phyloP scores from a whole-genome alignment of 2,113 vertebrate genomes.

The Bombycilla garrulus region DNA sequence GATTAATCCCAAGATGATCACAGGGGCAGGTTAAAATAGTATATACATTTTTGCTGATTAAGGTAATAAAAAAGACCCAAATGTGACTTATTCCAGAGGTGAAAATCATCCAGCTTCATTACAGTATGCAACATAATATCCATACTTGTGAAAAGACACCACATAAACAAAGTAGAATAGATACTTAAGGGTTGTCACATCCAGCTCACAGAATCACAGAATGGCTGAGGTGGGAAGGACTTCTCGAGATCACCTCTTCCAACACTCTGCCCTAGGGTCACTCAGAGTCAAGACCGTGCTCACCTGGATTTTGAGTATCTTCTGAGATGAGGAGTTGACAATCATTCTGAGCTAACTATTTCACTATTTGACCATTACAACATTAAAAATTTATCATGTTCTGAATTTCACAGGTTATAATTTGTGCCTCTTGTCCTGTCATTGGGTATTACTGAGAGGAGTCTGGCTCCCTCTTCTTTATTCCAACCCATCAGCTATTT shows the following conservation, averaged over 20 bases:
- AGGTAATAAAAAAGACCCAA: slow-evolving; percentile 31
- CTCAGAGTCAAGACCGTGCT: background rate
- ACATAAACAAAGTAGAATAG: background rate
- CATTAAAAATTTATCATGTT: background rate
- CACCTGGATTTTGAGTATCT: background rate
- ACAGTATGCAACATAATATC: background rate
- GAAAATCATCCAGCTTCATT: slow-evolving; percentile 8
- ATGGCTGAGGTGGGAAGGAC: background rate
- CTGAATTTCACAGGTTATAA: background rate
- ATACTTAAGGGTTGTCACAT: background rate
- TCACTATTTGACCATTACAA: background rate
- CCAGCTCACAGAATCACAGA: background rate
- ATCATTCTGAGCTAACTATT: background rate
- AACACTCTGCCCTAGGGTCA: background rate
- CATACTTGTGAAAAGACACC: background rate
- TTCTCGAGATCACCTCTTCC: background rate
- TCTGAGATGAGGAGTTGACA: background rate
- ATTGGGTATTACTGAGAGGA: background rate
- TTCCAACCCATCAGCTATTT: background rate
- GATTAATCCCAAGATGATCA: slow-evolving; percentile 53
- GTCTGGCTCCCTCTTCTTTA: background rate
- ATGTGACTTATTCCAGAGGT: background rate
- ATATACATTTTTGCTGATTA: slow-evolving; percentile 53
- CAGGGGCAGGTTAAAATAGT: slow-evolving; percentile 48
- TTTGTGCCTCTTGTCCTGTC: background rate